Evolutionary conservation across 2,888 invertebrate species (phyloP).

Genomic region (Drosophila histrio): DNA sequence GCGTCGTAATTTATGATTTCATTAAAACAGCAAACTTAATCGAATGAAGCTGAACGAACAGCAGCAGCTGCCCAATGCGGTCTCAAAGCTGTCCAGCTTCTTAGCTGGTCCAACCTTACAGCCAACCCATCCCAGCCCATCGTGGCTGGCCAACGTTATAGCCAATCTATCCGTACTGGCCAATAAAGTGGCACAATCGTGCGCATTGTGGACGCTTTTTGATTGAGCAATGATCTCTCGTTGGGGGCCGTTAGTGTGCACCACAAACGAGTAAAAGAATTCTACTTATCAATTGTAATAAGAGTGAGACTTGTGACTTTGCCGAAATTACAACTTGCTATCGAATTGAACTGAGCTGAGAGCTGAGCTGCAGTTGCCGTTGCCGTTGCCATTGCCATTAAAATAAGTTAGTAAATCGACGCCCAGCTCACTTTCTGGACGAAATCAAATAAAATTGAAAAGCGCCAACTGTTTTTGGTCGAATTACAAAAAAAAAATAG

Average conservation of each 20-base stretch:
- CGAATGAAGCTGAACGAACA: conserved; percentile 56
- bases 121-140: conserved; percentile 40
- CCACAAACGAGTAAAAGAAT: background rate
- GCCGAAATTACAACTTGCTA: conserved; percentile 62
- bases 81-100: conserved; percentile 30
- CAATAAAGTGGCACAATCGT: conserved; percentile 80
- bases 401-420: conserved; percentile 71
- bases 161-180: conserved; percentile 61
- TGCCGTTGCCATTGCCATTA: too few species aligned
- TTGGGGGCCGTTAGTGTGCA: conserved; percentile 12
- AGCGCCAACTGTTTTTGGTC: conserved; percentile 39
- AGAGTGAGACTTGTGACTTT: conserved; percentile 24
- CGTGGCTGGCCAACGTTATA: conserved; percentile 24
- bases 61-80: conserved; percentile 32
- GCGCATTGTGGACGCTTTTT: conserved; percentile 72
- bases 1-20: conserved; percentile 75
- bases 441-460: conserved; percentile 71
- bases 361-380: conserved; percentile 53
- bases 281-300: conserved; percentile 53
- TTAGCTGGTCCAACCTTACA: conserved; percentile 19
- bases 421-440: conserved; percentile 75
- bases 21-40: conserved; percentile 78
- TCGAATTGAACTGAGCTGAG: conserved; percentile 42
- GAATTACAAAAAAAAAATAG: conserved; percentile 4
- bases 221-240: conserved; percentile 77